phyloP scores from a whole-genome alignment of 2,888 invertebrate genomes.

The Dexiosoma caninum region DNA sequence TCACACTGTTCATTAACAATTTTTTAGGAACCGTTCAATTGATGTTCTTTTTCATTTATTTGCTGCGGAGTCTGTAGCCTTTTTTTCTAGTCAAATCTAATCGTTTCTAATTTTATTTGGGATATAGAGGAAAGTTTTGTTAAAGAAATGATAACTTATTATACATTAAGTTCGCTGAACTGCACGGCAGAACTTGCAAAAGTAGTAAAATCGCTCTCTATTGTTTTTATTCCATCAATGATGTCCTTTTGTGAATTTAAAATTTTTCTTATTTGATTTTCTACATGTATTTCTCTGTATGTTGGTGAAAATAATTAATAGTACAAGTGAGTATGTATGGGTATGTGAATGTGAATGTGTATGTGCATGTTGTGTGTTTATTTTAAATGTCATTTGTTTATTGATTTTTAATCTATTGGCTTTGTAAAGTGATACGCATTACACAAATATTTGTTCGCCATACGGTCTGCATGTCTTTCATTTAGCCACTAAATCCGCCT shows the following conservation, averaged over 20 bases:
- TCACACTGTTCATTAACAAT: no score
- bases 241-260: constrained; percentile 45
- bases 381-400: constrained; percentile 53
- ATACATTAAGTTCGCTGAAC: no score
- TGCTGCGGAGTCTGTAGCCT: no score
- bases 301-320: background rate
- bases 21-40: no score
- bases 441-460: constrained; percentile 3
- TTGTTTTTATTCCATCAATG: background rate
- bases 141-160: no score
- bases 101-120: no score
- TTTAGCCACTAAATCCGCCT: constrained; percentile 21
- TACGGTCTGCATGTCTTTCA: background rate
- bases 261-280: constrained; percentile 6
- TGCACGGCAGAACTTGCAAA: no score
- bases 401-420: constrained; percentile 52
- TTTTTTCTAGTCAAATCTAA: no score
- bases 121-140: no score
- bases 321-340: background rate
- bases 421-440: constrained; percentile 49
- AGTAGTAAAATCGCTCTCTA: background rate
- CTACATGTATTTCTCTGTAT: background rate
- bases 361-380: constrained; percentile 25
- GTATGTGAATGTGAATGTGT: background rate
- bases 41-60: no score